Percentiles rank a stretch among this genome's conserved stretches.
Conservation (phyloP, 1,140 invertebrate genomes). For the Riptortus pedestris region DNA sequence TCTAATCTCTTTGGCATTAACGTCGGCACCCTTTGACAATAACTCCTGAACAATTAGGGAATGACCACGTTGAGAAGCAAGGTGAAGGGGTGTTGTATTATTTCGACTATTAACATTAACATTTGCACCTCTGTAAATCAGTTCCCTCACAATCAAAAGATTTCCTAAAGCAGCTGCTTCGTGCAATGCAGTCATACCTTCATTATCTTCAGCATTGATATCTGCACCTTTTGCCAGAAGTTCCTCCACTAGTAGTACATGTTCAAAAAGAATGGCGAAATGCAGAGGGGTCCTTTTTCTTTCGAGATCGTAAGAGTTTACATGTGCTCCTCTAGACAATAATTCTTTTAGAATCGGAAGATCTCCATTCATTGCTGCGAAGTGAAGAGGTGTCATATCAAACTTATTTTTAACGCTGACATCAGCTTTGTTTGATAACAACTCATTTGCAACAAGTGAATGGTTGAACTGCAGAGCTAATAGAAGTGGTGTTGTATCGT, state of each 20-base stretch:
- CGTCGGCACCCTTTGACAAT: neutral
- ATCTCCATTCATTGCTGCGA: neutral
- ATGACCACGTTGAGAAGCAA: neutral
- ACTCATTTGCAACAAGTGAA: no score
- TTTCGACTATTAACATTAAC: neutral
- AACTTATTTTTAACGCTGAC: neutral
- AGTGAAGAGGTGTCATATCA: neutral
- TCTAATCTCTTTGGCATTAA: neutral
- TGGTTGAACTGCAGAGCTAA: no score
- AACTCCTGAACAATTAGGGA: neutral
- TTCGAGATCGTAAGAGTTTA: no score
- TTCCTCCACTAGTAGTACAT: no score
- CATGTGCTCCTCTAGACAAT: neutral
- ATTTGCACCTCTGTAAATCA: neutral
- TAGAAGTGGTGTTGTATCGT: no score
- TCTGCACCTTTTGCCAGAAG: no score
- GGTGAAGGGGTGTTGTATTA: neutral
- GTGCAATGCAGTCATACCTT: neutral
- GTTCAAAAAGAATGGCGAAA: no score
- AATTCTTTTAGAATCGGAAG: neutral
- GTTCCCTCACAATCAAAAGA: neutral
- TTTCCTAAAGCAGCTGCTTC: neutral
- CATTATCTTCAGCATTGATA: no score
- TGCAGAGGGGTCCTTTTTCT: no score
- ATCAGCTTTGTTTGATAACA: neutral